Conservation (phyloP, 2,797 vertebrate genomes). For the Notamacropus eugenii region DNA sequence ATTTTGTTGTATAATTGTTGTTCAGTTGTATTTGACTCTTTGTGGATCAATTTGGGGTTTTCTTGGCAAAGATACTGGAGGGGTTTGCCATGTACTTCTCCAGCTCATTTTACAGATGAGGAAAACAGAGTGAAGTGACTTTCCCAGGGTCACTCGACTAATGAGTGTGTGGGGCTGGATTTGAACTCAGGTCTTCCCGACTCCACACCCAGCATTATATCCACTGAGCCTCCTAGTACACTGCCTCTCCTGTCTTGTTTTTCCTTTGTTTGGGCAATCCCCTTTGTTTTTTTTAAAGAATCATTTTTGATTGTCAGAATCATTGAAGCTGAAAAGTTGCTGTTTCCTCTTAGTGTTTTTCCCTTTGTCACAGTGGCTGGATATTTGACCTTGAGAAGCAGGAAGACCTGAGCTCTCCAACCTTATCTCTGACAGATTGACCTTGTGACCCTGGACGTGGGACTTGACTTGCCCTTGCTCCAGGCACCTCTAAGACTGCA, state of each 20-base stretch:
- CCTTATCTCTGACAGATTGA: background rate
- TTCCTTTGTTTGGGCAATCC: background rate
- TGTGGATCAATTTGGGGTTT: background rate
- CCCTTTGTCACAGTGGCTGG: background rate
- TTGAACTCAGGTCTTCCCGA: background rate
- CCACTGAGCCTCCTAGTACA: background rate
- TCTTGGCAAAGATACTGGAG: background rate
- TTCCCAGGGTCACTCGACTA: background rate
- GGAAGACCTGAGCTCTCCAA: background rate
- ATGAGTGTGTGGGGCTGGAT: background rate
- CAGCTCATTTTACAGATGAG: background rate
- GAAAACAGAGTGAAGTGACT: background rate
- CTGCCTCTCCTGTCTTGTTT: background rate
- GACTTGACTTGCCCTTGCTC: too few relatives aligned
- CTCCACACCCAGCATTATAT: background rate
- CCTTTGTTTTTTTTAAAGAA: background rate
- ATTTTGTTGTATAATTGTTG: background rate
- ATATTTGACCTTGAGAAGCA: background rate
- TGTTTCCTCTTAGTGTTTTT: background rate
- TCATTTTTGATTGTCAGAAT: background rate
- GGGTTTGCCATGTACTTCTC: background rate
- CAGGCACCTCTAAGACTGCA: background rate
- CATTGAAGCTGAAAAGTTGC: background rate
- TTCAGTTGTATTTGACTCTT: background rate
- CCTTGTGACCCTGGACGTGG: background rate